Base-by-base conservation (phyloP, 2,888 invertebrate genomes). In the Lepidonotus clava region DNA sequence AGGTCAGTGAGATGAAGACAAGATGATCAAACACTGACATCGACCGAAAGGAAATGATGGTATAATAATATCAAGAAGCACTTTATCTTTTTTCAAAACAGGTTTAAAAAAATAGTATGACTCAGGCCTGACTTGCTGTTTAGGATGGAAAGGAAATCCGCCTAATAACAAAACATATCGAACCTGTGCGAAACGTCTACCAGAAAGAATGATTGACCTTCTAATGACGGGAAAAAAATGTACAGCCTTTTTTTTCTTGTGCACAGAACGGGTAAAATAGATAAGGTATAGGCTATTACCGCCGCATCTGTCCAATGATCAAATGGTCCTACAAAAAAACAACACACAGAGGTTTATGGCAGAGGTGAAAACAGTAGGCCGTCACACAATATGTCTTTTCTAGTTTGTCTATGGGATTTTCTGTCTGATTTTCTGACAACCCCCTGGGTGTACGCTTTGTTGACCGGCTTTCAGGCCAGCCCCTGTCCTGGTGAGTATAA, bases 241-340 rank as follows among this genome's bases (percentile, higher is more conserved):
- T 71, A 38, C 8, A 66, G 34, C 34, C 34, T 71, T 66, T 36
- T 34, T 8, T 71, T 36, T 18, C 38, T 71, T 71, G 71, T 71
- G 71, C 71, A 71, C 71, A 38, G 71, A 71, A 71, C 71, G 38
- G 36, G 38, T 71, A 71, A 71, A 71, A 71, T 18, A n/a, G 28
- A 66, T 66, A 71, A 71, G 18, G 38, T 71, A 71, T 71, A 21
- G 71, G 8, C 71, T 71, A 38, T 80, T 80, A 80, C 80, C 80
- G 80, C 80, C 11, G 80, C 80, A 80, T 80, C 80, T 46, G 80
- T 80, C 80, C 80, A 80, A 51, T 80, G 80, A 46, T 80, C 80
- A 80, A 80, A 80, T 41, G 80, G 80, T 51, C 80, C 80, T 80
- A 80, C 28, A 80, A 80, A 71, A 71, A 71, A 71, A 71, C 67